Percentiles rank a stretch among this genome's conserved stretches.
Conservation (phyloP, 64 coral and sea anemone species). For the Acropora yongei region DNA sequence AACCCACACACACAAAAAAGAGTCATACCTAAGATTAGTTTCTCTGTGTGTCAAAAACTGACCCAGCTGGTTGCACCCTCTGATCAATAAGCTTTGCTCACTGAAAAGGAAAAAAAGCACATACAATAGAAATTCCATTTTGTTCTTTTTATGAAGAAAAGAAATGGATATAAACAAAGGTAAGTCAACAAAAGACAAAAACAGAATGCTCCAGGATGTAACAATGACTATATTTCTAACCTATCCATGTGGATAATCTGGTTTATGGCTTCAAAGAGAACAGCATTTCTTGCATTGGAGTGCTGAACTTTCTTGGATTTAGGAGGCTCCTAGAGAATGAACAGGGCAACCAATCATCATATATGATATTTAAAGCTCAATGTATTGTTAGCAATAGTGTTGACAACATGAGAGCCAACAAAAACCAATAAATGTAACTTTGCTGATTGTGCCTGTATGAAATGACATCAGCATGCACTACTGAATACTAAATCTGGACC, state of each 20-base stretch:
- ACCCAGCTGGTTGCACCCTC: slow-evolving; percentile 93
- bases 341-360: background rate
- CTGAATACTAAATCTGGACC: no score
- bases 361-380: no score
- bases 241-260: slow-evolving; percentile 97
- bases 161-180: no score
- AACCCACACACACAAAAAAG: no score
- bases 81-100: slow-evolving; percentile 93
- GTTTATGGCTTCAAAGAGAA: slow-evolving; percentile 96
- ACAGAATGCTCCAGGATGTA: no score
- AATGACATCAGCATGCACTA: no score
- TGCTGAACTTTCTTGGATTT: slow-evolving; percentile 96
- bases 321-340: slow-evolving; percentile 70
- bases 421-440: no score
- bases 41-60: slow-evolving; percentile 98
- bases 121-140: background rate
- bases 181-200: no score
- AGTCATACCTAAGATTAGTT: slow-evolving; percentile 88
- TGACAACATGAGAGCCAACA: no score
- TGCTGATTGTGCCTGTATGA: no score
- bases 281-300: slow-evolving; percentile 99
- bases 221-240: slow-evolving; percentile 23
- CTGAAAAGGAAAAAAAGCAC: slow-evolving; percentile 48
- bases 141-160: background rate
- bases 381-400: no score